Conservation (phyloP, 2,113 vertebrate species). For the Toxostoma redivivum region DNA sequence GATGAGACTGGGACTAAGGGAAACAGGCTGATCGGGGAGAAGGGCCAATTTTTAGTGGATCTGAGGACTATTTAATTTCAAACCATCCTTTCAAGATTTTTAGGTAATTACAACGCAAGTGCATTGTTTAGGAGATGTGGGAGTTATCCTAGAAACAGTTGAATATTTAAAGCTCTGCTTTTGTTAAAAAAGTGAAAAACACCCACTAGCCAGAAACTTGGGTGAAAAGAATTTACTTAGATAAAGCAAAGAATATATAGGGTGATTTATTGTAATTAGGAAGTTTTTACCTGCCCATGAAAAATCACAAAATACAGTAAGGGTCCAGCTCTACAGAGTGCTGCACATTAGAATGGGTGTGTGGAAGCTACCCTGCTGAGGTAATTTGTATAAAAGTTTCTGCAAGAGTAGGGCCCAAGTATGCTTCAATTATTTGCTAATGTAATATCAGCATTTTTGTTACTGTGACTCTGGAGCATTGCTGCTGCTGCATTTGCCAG, state of each 20-base stretch:
- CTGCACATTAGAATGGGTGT: neutral
- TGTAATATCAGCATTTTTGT: neutral
- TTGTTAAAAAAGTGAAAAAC: neutral
- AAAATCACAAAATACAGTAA: neutral
- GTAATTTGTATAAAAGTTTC: neutral
- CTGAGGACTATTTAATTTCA: neutral
- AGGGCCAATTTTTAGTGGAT: neutral
- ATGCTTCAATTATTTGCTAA: neutral
- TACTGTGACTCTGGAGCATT: neutral
- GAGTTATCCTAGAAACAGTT: neutral
- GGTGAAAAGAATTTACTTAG: neutral
- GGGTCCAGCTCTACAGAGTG: neutral
- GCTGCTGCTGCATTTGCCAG: neutral
- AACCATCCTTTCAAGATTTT: neutral
- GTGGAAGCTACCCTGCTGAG: fast-evolving
- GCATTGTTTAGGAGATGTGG: neutral
- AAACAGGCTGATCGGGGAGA: neutral
- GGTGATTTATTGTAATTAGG: neutral
- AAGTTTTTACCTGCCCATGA: neutral
- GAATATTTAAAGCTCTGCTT: neutral
- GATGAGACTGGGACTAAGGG: neutral
- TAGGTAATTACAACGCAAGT: neutral
- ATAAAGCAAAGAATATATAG: neutral
- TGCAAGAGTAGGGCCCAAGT: neutral
- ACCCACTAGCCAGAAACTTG: neutral